These are phyloP conservation scores for Trichomycterus rosablanca DNA, from an alignment of 2,113 vertebrate species.

Conservation along the genomic window DNA sequence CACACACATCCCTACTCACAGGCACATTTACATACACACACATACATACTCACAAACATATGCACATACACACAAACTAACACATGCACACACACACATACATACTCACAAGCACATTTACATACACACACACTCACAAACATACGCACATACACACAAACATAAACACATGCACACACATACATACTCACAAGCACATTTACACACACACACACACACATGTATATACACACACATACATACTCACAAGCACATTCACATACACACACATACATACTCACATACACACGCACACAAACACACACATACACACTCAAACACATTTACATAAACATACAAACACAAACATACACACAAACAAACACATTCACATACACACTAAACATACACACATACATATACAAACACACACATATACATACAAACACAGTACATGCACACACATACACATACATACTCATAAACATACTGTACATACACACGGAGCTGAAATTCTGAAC, in stretches of 20 bases:
- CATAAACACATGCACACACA: background rate
- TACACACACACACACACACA: background rate
- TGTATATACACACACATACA: background rate
- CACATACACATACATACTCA: conserved; percentile 1
- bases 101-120: background rate
- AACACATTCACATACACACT: background rate
- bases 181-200: too few species aligned
- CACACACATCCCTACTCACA: too few species aligned
- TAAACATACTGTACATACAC: too few species aligned
- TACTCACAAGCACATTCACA: too few species aligned
- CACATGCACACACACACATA: background rate
- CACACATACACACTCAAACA: background rate
- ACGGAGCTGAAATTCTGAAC: too few species aligned
- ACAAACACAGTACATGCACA: background rate
- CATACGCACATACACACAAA: too few species aligned
- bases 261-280: background rate
- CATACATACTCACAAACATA: background rate
- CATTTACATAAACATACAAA: too few species aligned
- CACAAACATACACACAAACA: background rate
- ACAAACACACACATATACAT: background rate
- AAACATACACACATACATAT: background rate
- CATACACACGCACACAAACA: background rate
- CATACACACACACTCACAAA: too few species aligned
- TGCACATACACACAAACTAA: background rate
- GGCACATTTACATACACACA: background rate